These are phyloP conservation scores for Oxyura jamaicensis DNA, from an alignment of 2,113 vertebrate genomes.

Conservation along the genomic window DNA sequence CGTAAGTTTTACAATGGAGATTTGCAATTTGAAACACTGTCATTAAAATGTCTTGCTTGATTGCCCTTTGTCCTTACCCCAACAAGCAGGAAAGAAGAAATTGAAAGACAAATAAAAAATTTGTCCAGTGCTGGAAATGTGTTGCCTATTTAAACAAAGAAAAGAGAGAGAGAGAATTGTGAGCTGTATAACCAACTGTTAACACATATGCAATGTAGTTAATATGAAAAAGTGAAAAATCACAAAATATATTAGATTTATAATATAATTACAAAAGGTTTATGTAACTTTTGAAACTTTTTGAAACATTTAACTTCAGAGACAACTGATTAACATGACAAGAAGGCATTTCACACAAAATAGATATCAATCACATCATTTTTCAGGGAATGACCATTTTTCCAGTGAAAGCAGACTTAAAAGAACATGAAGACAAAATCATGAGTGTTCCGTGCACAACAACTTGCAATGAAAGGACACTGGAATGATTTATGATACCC, in stretches of 20 bases:
- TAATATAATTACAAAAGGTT: not conserved
- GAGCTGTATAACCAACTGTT: not conserved
- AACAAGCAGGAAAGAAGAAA: conserved; percentile 91
- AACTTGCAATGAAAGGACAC: not conserved
- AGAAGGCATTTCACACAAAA: not conserved
- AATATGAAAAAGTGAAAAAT: not conserved
- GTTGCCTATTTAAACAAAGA: conserved; percentile 76
- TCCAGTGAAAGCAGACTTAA: not conserved
- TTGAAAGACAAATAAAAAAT: conserved; percentile 81
- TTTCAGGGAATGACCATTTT: not conserved
- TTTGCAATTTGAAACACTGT: not conserved
- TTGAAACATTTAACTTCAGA: not conserved
- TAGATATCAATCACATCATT: not conserved
- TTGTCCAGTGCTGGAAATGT: conserved; percentile 85
- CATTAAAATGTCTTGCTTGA: not conserved
- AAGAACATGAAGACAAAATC: not conserved
- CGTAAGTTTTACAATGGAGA: not conserved
- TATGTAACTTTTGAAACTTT: not conserved
- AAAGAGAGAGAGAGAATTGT: not conserved
- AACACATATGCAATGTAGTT: not conserved
- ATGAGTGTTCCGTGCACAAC: not conserved
- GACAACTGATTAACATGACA: not conserved
- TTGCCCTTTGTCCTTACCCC: conserved; percentile 82
- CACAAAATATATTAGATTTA: not conserved
- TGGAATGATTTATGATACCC: not conserved